phyloP scores from a whole-genome alignment of 2,113 vertebrate species.

The Poicephalus gulielmi region DNA sequence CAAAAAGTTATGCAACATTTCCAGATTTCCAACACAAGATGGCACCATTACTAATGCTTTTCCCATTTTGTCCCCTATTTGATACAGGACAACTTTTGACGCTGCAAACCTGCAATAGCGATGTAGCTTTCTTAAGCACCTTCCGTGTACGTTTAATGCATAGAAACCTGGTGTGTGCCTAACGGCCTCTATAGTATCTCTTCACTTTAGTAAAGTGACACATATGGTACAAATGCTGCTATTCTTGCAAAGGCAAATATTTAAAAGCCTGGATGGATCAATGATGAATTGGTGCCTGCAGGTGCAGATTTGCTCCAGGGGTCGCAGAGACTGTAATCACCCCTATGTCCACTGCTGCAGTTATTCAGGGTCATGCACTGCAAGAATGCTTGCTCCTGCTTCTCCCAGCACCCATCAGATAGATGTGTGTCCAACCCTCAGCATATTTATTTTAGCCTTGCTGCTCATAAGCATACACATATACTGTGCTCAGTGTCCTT shows the following conservation, averaged over 20 bases:
- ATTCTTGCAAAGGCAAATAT: background rate
- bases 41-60: slow-evolving; percentile 74
- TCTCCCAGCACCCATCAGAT: background rate
- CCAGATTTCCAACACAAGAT: slow-evolving; percentile 71
- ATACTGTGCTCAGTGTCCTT: background rate
- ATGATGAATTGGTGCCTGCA: background rate
- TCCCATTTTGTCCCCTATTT: background rate
- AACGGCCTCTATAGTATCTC: background rate
- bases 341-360: rapidly evolving
- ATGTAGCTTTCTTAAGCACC: rapidly evolving
- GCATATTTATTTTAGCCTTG: background rate
- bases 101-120: background rate
- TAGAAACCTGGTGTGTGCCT: background rate
- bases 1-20: background rate
- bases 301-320: background rate
- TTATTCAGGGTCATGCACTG: background rate
- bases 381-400: background rate
- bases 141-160: background rate
- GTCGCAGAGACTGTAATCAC: background rate
- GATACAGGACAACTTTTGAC: background rate
- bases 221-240: background rate
- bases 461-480: background rate
- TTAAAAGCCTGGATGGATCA: background rate
- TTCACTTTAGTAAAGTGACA: background rate
- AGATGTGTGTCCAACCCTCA: background rate